Base-by-base conservation (phyloP, 53 echinoderm and acorn worm species). In the Crossaster papposus region DNA sequence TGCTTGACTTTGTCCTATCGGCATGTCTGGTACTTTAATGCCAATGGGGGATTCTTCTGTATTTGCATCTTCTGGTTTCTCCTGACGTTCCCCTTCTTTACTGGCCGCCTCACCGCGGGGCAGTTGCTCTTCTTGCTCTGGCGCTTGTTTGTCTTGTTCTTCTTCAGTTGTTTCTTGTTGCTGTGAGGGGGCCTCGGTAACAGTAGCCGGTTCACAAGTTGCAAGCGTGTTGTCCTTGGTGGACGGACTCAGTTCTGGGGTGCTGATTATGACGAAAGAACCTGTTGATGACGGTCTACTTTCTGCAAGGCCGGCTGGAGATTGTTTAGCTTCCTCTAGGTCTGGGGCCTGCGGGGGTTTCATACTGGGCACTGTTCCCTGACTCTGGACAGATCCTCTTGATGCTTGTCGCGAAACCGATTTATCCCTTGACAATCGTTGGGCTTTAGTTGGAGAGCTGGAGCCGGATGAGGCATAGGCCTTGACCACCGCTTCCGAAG, bases 321-420 rank as follows among this genome's bases (percentile, higher is more conserved):
- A 50, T 6, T 85, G 53, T 55, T 33, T 23, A 36, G 29, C 65
- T 70, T 83, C 35, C 36, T 30, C 22, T 15, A 4, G 12, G 4
- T 4, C 5, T 20, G 71, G 24, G 36, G n/a, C 38, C 14, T 26
- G 72, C 14, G 85, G 14, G 51, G 34, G 52, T 81, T 17, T 32
- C 11, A 38, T 30, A 32, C 26, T 12, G 22, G 18, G 32, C 26
- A n/a, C 26, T 35, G 18, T 35, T 0, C 8, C 62, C 11, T 55
- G 26, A 26, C 63, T 76, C 4, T 63, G 23, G 22, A 72, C 54
- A 14, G 35, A 62, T 12, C 62, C 62, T 2, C 62, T 26, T n/a
- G 87, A 87, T 64, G 77, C 7, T 37, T 74, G 35, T 31, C 84
- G 71, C 34, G 84, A 72, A 52, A 64, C 51, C 8, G 82, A 14